A percentile compares a stretch with the other conserved stretches of the same genome.
phyloP scores from a whole-genome alignment of 2,797 vertebrate genomes.

The Erithacus rubecula region DNA sequence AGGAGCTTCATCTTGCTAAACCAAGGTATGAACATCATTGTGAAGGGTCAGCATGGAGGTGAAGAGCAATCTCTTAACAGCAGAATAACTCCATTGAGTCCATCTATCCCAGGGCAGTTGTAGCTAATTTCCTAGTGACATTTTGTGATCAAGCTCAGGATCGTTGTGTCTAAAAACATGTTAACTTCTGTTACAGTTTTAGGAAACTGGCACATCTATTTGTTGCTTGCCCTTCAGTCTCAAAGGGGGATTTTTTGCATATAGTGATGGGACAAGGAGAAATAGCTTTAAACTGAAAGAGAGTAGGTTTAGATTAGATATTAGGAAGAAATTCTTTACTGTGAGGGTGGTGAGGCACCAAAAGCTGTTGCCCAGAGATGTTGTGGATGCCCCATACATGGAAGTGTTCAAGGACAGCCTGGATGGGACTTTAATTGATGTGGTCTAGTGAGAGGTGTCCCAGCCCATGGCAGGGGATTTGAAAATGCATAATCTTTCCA shows the following conservation, averaged over 20 bases:
- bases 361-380: background rate
- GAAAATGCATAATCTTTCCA: background rate
- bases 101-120: background rate
- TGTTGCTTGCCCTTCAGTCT: background rate
- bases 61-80: background rate
- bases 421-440: background rate
- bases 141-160: background rate
- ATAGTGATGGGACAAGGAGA: background rate
- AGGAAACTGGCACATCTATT: background rate
- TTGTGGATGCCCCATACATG: background rate
- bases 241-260: background rate
- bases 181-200: background rate
- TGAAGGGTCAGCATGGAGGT: background rate
- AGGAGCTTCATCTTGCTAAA: background rate
- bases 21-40: background rate
- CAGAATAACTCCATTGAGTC: background rate
- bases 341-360: background rate
- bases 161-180: background rate
- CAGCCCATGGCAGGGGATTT: background rate
- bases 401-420: background rate
- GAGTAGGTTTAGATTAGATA: background rate
- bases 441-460: background rate
- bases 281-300: background rate
- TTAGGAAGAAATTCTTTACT: background rate
- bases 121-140: background rate